Percentiles rank a stretch among this genome's conserved stretches.
These are phyloP conservation scores for Macrobrachium rosenbergii DNA, from an alignment of 1,140 invertebrate genomes.

Conservation along the genomic window DNA sequence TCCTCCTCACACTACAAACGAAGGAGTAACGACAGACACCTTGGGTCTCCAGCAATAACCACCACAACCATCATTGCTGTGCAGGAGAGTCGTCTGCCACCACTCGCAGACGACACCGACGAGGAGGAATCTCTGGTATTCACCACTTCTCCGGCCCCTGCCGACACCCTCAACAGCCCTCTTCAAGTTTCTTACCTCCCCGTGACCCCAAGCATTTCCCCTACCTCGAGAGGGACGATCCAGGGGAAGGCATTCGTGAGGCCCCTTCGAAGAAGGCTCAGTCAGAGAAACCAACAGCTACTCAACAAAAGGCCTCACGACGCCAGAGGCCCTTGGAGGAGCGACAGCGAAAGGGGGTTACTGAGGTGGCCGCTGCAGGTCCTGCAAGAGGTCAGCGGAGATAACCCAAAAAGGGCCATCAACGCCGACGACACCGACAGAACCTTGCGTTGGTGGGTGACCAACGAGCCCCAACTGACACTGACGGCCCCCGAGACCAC, in stretches of 20 bases:
- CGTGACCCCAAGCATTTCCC: neutral
- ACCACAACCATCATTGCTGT: no score
- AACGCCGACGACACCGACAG: neutral
- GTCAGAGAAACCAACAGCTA: no score
- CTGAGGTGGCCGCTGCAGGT: no score
- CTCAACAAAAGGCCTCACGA: no score
- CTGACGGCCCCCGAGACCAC: neutral
- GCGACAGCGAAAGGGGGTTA: no score
- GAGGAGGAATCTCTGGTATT: neutral
- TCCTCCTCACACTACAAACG: no score
- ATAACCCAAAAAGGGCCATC: neutral
- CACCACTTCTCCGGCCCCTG: neutral
- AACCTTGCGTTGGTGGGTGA: constrained; percentile 8
- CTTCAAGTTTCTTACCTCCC: neutral
- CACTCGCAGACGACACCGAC: neutral
- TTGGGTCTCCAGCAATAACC: no score
- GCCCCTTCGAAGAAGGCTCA: neutral
- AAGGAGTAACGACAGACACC: no score
- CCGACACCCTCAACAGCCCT: constrained; percentile 7
- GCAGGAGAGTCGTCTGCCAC: neutral
- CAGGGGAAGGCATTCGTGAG: no score
- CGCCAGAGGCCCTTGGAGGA: no score
- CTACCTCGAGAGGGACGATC: neutral
- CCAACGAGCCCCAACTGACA: neutral
- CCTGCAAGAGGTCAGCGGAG: neutral